Evolutionary conservation across 30 jellyfish, hydroid and myxozoan species (phyloP), one percentile per base, ranked within the genome.

Genomic region (Haliclystus octoradiatus): DNA sequence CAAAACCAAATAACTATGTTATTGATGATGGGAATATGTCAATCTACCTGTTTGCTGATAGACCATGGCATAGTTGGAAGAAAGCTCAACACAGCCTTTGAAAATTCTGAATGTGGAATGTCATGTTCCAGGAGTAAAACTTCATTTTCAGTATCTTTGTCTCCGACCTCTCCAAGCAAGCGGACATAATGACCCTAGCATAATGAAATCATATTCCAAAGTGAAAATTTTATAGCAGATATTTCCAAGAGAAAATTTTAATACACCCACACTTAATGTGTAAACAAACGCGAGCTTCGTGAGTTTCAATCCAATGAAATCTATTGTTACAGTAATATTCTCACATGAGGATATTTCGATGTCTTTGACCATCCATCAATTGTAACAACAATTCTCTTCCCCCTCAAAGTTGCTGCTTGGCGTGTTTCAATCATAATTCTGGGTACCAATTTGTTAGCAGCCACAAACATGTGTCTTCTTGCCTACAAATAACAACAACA

Each of bases 311-410:
- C 13, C 24, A 67, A 68, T 1, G 49, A 9, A 34, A 1, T 35
- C 9, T 5, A 34, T 3, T 31, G n/a, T n/a, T n/a, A n/a, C n/a
- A n/a, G n/a, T n/a, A n/a, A n/a, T n/a, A n/a, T n/a, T n/a, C n/a
- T n/a, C n/a, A 88, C 97, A 49, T 63, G 65, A 0, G 98, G 98
- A 75, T 77, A 92, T 53, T 95, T 68, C 0, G 94, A 79, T 26
- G 61, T 92, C 62, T 93, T 79, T n/a, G 99, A 93, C 99, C 99
- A 92, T 5, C 82, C 88, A 79, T 92, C 99, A 50, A 92, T 80
- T 35, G 93, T 69, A 33, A 92, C 96, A 78, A 84, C 64, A 50
- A 92, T 92, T 32, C 94, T 75, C 80, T 83, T 92, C 19, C 82
- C 84, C 65, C 47, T 69, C 1, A 92, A 83, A 15, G 69, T 49